These are phyloP conservation scores for Heliconius himera DNA, from an alignment of 1,140 invertebrate species.

Conservation along the genomic window DNA sequence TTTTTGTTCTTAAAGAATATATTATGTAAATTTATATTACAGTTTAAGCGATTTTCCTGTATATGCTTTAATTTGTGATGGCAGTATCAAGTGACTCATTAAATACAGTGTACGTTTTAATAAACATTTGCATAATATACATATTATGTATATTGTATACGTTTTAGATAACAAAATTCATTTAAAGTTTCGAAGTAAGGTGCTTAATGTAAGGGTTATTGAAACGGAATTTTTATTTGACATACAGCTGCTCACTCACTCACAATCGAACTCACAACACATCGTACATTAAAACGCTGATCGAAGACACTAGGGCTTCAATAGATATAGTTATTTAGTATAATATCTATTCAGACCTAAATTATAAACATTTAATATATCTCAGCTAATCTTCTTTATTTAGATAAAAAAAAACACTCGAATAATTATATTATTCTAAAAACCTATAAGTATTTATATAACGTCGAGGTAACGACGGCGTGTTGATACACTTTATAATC, in stretches of 20 bases:
- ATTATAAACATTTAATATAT: too few relatives aligned
- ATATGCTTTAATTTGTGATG: not conserved
- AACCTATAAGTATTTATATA: not conserved
- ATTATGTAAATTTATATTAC: not conserved
- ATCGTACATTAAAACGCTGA: too few relatives aligned
- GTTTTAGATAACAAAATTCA: not conserved
- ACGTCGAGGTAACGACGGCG: not conserved
- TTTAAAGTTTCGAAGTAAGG: not conserved
- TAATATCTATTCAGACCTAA: too few relatives aligned
- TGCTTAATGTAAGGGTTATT: not conserved
- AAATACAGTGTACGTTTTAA: not conserved
- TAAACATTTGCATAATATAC: not conserved
- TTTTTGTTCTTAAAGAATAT: not conserved
- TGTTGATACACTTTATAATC: not conserved
- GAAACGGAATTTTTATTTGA: too few relatives aligned
- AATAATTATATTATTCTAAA: not conserved
- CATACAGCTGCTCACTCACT: too few relatives aligned
- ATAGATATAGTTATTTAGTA: too few relatives aligned
- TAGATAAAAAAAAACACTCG: not conserved
- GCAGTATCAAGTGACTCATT: constrained; percentile 7
- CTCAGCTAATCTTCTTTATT: too few relatives aligned
- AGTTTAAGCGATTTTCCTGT: not conserved
- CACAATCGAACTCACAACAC: too few relatives aligned
- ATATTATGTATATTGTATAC: not conserved
- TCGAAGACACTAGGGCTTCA: too few relatives aligned